Evolutionary conservation across 2,888 invertebrate species (phyloP), one percentile per base, ranked within the genome.

Genomic region (Anarsia innoxiella): DNA sequence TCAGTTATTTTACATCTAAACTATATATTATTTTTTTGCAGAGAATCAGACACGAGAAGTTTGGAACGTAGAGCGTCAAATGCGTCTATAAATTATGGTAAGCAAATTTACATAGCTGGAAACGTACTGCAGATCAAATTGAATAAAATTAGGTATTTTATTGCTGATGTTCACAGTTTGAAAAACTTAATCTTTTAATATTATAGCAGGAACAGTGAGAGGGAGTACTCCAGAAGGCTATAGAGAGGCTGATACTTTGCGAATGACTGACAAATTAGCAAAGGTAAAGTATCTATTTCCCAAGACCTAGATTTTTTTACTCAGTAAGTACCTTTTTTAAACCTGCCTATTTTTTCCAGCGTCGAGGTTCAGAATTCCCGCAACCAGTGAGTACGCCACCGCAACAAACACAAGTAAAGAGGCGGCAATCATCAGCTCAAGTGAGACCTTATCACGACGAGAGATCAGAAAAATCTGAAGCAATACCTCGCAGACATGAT

Each of bases 31-130:
- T 37, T 16, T 11, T n/a, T 30, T 64, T 69, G 12, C 57, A 82
- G 87, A 62, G 84, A 88, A 70, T 55, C 67, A 11, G 80, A 82
- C 12, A 76, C 56, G 10, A 70, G 66, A 41, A 69, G 58, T 38
- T 57, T 72, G 42, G 88, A 88, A 53, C 68, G 85, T 36, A 67
- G 83, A 65, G 74, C 83, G 35, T 85, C 84, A 3, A 86, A 85
- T 45, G 73, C 82, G 16, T 85, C 85, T 1, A 78, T 84, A 19
- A 82, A 83, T 41, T 68, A 71, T 39, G 70, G 83, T 80, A 59
- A 51, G 51, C 36, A 37, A n/a, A n/a, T n/a, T n/a, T n/a, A n/a
- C n/a, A n/a, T n/a, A n/a, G n/a, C n/a, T n/a, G n/a, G n/a, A n/a
- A n/a, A n/a, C n/a, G n/a, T n/a, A n/a, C n/a, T n/a, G n/a, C n/a